Conservation (phyloP, 2,888 invertebrate genomes). For the Urechis unicinctus region DNA sequence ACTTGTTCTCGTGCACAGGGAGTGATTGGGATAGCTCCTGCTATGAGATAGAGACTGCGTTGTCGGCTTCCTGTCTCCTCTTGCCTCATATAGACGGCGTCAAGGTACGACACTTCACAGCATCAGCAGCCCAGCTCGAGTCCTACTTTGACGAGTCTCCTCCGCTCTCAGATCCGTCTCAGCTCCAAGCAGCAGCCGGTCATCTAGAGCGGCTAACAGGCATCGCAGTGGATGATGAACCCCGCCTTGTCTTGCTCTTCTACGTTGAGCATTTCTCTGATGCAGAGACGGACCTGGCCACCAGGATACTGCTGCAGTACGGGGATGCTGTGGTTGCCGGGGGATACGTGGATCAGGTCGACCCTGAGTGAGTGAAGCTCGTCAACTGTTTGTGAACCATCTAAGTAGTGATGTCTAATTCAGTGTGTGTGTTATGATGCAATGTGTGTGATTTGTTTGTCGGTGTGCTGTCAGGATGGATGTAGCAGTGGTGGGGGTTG, state of each 20-base stretch:
- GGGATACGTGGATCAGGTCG: conserved; percentile 10
- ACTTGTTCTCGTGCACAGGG: not conserved
- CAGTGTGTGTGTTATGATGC: too few species aligned
- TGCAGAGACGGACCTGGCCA: not conserved
- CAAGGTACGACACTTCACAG: conserved; percentile 5
- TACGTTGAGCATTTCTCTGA: conserved; percentile 4
- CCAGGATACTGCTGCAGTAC: conserved; percentile 9
- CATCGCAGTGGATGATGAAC: conserved; percentile 8
- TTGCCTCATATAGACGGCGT: conserved; percentile 7
- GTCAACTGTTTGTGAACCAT: too few species aligned
- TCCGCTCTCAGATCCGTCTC: not conserved
- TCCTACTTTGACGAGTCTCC: not conserved
- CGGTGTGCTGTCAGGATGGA: not conserved
- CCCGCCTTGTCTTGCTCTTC: conserved; percentile 10
- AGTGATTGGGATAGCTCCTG: not conserved
- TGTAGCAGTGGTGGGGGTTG: conserved; percentile 9
- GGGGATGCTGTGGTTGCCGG: conserved; percentile 14
- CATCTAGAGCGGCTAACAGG: not conserved
- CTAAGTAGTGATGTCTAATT: too few species aligned
- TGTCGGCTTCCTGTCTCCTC: conserved; percentile 4
- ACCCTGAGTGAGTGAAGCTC: conserved; percentile 2
- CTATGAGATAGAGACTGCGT: not conserved
- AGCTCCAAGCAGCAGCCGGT: not conserved
- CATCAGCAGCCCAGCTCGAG: not conserved
- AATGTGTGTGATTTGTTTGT: not conserved